Evolutionary conservation across 2,113 vertebrate genomes (phyloP).

Genomic region (Gymnogyps californianus): DNA sequence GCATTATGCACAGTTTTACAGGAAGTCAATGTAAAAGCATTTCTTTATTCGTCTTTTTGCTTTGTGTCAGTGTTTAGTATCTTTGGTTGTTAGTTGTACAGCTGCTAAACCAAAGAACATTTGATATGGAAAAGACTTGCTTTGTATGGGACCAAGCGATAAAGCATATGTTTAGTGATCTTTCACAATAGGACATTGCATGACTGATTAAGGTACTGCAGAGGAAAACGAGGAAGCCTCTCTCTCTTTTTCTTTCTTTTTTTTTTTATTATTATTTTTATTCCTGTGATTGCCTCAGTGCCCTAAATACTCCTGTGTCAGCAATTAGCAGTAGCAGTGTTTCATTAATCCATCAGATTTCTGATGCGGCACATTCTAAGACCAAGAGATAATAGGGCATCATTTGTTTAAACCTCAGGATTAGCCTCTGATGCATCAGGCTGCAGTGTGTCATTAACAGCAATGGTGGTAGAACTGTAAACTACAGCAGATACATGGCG

Average conservation of each 20-base stretch:
- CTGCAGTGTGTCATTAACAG: conserved; percentile 15
- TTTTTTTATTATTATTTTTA: neutral
- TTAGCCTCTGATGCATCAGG: conserved; percentile 52
- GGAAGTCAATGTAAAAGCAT: neutral
- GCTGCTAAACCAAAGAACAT: neutral
- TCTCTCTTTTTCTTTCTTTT: neutral
- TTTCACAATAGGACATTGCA: conserved; percentile 13
- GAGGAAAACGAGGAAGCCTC: conserved; percentile 50
- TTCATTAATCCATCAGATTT: conserved; percentile 83
- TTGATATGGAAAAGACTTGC: neutral
- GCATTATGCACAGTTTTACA: neutral
- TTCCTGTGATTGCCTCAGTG: conserved; percentile 63
- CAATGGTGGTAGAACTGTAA: neutral
- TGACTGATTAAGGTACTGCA: conserved; percentile 62
- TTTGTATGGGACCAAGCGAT: neutral
- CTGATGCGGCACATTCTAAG: conserved; percentile 76
- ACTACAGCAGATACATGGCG: neutral
- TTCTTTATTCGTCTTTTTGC: neutral
- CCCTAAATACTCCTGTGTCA: conserved; percentile 76
- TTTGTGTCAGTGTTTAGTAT: neutral
- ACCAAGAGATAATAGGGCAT: conserved; percentile 72
- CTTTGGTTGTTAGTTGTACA: neutral
- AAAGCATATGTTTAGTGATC: neutral
- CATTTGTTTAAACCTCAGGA: conserved; percentile 75
- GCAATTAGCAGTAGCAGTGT: conserved; percentile 85